Evolutionary conservation across 2,888 invertebrate species (phyloP), one percentile per base, ranked within the genome.

Genomic region (Lydus trimaculatus): DNA sequence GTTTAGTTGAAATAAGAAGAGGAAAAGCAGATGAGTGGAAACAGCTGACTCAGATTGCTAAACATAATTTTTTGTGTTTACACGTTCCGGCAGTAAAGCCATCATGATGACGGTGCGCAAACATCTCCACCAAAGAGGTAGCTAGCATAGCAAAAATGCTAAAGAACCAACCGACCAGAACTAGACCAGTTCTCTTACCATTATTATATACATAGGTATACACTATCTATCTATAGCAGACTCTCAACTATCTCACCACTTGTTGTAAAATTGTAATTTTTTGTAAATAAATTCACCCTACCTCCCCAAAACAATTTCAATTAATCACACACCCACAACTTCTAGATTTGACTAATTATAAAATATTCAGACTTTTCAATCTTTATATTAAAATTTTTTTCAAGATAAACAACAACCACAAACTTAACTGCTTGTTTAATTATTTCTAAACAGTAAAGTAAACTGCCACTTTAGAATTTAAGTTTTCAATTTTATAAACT

Each of bases 1-100:
- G 17, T 43, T 1, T 13, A 43, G 17, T 43, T 1, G n/a, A 6
- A n/a, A 36, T n/a, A 17, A 36, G 61, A 8, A n/a, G n/a, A n/a
- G 25, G n/a, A 31, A 17, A 62, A 66, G 36, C 31, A 63, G 65
- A 67, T 58, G 65, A 43, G 7, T 20, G 20, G 20, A 20, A 65
- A 36, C 43, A 31, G 59, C 70, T 67, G 69, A 69, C 63, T 64
- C 69, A 72, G 73, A 63, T 66, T 68, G 66, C 63, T 56, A 28
- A 20, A 64, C 64, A 33, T 39, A 58, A 39, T 33, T 56, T 70
- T 71, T 64, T 71, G 67, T 71, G 67, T 65, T 66, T 72, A 61
- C 69, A 66, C 61, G 67, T 62, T 67, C 69, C 63, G 31, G 33
- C 48, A 52, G 61, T 58, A 69, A 66, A 71, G 68, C 71, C 56